A percentile compares a stretch with the other conserved stretches of the same genome.
These are phyloP conservation scores for Acropternis orthonyx DNA, from an alignment of 2,797 vertebrate genomes.

Conservation along the genomic window DNA sequence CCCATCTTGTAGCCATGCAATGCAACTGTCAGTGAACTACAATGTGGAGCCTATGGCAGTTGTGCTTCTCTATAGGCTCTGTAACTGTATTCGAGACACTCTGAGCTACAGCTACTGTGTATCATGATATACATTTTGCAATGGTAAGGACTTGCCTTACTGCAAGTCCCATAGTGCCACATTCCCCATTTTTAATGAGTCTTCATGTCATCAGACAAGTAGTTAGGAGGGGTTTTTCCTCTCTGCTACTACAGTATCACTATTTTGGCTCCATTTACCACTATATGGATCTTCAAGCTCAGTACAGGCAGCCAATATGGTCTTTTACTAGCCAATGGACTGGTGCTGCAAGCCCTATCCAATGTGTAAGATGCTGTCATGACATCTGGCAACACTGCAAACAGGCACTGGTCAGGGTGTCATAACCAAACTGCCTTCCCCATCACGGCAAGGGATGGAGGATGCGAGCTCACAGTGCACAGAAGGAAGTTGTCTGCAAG, in stretches of 20 bases:
- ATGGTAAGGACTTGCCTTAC: background rate
- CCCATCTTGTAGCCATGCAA: background rate
- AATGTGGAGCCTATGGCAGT: background rate
- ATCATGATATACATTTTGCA: background rate
- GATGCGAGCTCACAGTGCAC: background rate
- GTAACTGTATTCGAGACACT: background rate
- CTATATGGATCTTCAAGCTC: background rate
- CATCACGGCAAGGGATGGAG: background rate
- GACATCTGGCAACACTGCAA: background rate
- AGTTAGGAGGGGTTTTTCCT: background rate
- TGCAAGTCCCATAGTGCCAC: background rate
- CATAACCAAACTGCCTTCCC: background rate
- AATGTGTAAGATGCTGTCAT: rapidly evolving
- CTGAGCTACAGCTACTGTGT: background rate
- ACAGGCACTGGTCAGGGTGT: background rate
- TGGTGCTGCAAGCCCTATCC: background rate
- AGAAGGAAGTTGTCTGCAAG: background rate
- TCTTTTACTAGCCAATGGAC: background rate
- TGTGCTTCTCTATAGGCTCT: background rate
- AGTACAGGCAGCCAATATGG: background rate
- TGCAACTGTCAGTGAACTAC: background rate
- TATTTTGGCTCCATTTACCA: background rate
- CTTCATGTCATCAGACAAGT: background rate
- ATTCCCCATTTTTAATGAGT: background rate
- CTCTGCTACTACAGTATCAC: background rate